Percentiles rank a stretch among this genome's conserved stretches.
Conservation (phyloP, 2,797 vertebrate species). For the Pangasius macronema region DNA sequence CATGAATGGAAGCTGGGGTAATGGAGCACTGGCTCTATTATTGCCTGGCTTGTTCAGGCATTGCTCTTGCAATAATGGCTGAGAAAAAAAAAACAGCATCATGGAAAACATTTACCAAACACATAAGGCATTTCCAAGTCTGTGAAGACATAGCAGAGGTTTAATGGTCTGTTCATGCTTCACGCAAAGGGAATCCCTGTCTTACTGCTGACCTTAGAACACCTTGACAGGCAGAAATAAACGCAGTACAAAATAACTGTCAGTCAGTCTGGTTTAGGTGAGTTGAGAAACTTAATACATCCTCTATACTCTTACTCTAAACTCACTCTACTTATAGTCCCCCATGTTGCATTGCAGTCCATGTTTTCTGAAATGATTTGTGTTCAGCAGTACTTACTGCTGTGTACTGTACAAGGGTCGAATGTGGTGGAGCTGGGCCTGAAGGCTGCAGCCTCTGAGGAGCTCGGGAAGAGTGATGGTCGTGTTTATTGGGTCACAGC, state of each 20-base stretch:
- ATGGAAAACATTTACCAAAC: slow-evolving; percentile 66
- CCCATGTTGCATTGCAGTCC: neutral
- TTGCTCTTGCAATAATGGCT: slow-evolving; percentile 67
- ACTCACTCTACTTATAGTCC: neutral
- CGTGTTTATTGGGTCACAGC: slow-evolving; percentile 54
- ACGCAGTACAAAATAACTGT: neutral
- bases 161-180: slow-evolving; percentile 64
- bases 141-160: slow-evolving; percentile 59
- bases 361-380: slow-evolving; percentile 32
- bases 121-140: slow-evolving; percentile 55
- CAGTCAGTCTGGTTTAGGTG: neutral
- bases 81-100: slow-evolving; percentile 44
- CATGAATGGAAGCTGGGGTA: slow-evolving; percentile 69
- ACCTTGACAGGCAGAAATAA: slow-evolving; percentile 8
- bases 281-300: neutral
- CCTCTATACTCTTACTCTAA: neutral
- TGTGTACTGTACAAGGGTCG: slow-evolving; percentile 26
- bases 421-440: slow-evolving; percentile 3
- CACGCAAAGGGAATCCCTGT: slow-evolving; percentile 38
- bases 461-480: slow-evolving; percentile 48
- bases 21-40: slow-evolving; percentile 68
- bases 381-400: slow-evolving; percentile 23
- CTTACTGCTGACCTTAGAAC: slow-evolving; percentile 28
- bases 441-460: slow-evolving; percentile 37
- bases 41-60: slow-evolving; percentile 63